A percentile compares a stretch with the other conserved stretches of the same genome.
Conservation (phyloP, 2,113 vertebrate genomes). For the Poeciliopsis turrubarensis region DNA sequence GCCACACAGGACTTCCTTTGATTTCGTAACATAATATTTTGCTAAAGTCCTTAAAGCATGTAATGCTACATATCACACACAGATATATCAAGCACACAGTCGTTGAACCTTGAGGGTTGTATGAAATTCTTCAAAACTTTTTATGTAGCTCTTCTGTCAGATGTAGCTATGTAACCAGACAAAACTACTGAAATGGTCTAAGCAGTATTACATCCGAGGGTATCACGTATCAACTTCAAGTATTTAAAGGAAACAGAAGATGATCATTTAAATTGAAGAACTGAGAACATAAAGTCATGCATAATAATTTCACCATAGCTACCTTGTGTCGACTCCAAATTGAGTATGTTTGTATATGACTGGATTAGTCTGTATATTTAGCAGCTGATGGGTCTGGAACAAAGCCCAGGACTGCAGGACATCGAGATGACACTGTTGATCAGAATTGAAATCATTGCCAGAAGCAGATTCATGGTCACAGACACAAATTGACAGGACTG, state of each 20-base stretch:
- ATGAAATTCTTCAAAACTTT: no score
- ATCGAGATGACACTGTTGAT: slow-evolving; percentile 53
- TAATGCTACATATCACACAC: no score
- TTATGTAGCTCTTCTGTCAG: no score
- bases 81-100: no score
- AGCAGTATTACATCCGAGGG: no score
- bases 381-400: slow-evolving; percentile 68
- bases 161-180: no score
- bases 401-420: slow-evolving; percentile 65
- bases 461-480: slow-evolving; percentile 54
- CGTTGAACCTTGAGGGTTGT: no score
- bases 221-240: no score
- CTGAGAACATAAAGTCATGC: not conserved
- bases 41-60: no score
- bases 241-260: not conserved
- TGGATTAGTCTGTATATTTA: slow-evolving; percentile 68
- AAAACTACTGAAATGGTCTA: no score
- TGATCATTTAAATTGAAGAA: not conserved
- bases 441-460: slow-evolving; percentile 41
- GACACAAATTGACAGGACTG: slow-evolving; percentile 22
- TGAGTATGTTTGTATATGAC: slow-evolving; percentile 30
- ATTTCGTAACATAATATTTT: no score
- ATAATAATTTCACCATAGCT: slow-evolving; percentile 25
- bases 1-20: no score
- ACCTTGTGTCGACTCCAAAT: slow-evolving; percentile 14